These are phyloP conservation scores for Percopsis omiscomaycus DNA, from an alignment of 2,797 vertebrate genomes.

Conservation along the genomic window DNA sequence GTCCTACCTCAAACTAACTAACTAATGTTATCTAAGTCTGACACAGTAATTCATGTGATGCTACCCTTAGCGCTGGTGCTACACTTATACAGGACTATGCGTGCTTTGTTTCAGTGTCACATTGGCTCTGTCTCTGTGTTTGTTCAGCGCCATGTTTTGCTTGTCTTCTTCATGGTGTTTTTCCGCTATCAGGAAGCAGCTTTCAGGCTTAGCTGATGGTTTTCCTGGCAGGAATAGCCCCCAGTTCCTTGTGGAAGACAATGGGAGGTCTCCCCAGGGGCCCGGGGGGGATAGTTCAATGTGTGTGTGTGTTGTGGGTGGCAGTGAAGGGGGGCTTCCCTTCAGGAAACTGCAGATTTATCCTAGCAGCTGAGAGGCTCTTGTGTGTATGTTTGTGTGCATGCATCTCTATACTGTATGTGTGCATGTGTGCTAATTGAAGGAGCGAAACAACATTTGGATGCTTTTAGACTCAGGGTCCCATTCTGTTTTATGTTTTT, in stretches of 20 bases:
- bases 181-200: slow-evolving; percentile 77
- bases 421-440: slow-evolving; percentile 1
- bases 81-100: slow-evolving; percentile 36
- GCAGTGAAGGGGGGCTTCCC: slow-evolving; percentile 60
- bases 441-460: too few species aligned
- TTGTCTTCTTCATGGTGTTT: slow-evolving; percentile 59
- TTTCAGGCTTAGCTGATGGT: slow-evolving; percentile 68
- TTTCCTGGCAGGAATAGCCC: slow-evolving; percentile 63
- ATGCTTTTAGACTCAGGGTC: too few species aligned
- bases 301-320: slow-evolving; percentile 28
- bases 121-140: slow-evolving; percentile 41
- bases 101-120: slow-evolving; percentile 22
- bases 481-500: slow-evolving; percentile 15
- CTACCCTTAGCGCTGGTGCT: slow-evolving; percentile 1
- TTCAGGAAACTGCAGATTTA: slow-evolving; percentile 77
- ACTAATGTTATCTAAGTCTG: slow-evolving; percentile 41
- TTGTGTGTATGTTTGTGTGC: slow-evolving; percentile 9
- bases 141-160: slow-evolving; percentile 62
- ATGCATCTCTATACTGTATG: slow-evolving; percentile 5
- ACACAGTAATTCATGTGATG: slow-evolving; percentile 59
- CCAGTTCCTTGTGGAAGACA: slow-evolving; percentile 71
- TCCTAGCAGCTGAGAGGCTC: slow-evolving; percentile 56
- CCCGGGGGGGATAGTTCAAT: slow-evolving; percentile 32
- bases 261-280: slow-evolving; percentile 72
- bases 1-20: slow-evolving; percentile 20